Evolutionary conservation across 1,140 invertebrate species (phyloP), one percentile per base, ranked within the genome.

Genomic region (Mamestra configurata): DNA sequence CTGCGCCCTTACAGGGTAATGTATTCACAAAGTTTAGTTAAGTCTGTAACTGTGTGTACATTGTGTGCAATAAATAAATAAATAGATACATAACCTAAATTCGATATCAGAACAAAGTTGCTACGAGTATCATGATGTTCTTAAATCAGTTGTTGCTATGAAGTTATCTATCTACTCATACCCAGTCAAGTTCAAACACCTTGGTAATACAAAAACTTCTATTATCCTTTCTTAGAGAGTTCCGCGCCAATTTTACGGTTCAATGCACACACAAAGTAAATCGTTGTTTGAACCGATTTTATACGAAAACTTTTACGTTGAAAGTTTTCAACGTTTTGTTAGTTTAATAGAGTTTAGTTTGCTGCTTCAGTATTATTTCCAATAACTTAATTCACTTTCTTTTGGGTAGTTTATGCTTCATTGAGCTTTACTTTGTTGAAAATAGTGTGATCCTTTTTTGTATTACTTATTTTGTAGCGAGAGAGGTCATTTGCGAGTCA

Each of bases 281-380:
- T 72, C 80, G 73, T 81, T 84, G 84, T 86, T 86, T 71, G 51
- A 75, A 84, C 78, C 71, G 79, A 80, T 86, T 84, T 88, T 82
- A 84, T 84, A 79, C 77, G 79, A 75, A 88, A 88, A 88, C 82
- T 88, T 83, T 64, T 64, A 68, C 77, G 64, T 40, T 71, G 53
- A 55, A 81, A 76, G 77, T 82, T 61, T 72, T 46, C 49, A 80
- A 55, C 61, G 79, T 79, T 55, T 84, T 37, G 43, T 72, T 72
- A 59, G 18, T 76, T 80, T 55, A 72, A 80, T 76, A 76, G 22
- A 76, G 22, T 35, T 64, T 76, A 57, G 40, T 49, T 72, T 27
- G 20, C n/a, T 31, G n/a, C 35, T 73, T 57, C 51, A 7, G n/a
- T 43, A 57, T 73, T 57, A 31, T 73, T 68, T 68, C 22, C 37